Conservation (phyloP, 2,888 invertebrate genomes). For the Agrenia bidenticulata region DNA sequence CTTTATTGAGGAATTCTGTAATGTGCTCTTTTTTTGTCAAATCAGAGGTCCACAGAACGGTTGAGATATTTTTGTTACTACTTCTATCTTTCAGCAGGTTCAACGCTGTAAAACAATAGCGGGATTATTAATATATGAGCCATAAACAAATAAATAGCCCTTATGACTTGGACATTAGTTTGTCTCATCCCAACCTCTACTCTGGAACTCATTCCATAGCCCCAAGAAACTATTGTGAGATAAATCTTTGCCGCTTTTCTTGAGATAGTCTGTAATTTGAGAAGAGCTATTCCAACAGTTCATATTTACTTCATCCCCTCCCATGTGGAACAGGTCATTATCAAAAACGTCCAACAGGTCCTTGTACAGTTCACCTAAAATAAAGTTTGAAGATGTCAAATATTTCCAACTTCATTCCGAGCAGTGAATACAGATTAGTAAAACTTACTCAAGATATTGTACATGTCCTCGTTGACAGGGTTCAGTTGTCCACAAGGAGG, state of each 20-base stretch:
- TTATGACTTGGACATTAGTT: background rate
- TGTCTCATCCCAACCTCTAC: too few species aligned
- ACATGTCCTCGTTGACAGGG: conserved; percentile 53
- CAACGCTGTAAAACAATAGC: conserved; percentile 56
- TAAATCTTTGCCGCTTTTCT: conserved; percentile 42
- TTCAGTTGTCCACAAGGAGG: conserved; percentile 67
- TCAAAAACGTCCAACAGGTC: conserved; percentile 72
- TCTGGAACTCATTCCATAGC: conserved; percentile 54
- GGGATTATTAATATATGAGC: background rate
- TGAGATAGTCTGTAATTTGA: conserved; percentile 47
- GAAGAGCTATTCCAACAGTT: conserved; percentile 48
- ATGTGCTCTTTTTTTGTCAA: conserved; percentile 69
- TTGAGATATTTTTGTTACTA: conserved; percentile 63
- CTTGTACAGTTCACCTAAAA: conserved; percentile 64
- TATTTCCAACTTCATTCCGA: too few species aligned
- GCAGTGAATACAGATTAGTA: too few species aligned
- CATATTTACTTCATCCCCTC: conserved; percentile 54
- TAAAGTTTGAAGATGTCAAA: background rate
- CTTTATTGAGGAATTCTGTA: conserved; percentile 67
- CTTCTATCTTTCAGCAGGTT: conserved; percentile 63
- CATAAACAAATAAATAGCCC: background rate
- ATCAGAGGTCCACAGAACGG: conserved; percentile 76
- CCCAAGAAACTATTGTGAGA: conserved; percentile 58
- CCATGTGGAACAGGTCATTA: conserved; percentile 54
- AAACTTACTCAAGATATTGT: conserved; percentile 59